Conservation (phyloP, 2,797 vertebrate genomes). For the Sebastes alutus region DNA sequence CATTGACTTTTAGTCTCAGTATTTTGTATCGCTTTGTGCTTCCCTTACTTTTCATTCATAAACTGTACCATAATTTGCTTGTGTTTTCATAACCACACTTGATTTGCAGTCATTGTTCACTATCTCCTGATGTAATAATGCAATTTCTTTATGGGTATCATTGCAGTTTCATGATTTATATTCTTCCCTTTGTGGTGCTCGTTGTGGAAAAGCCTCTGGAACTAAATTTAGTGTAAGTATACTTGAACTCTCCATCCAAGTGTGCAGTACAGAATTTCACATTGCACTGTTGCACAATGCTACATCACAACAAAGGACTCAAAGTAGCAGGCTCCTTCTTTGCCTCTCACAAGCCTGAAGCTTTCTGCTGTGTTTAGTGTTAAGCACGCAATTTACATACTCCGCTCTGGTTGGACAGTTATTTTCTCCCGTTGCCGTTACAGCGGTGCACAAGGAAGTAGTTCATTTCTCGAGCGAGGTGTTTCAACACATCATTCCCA, state of each 20-base stretch:
- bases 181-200: not conserved
- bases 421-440: not conserved
- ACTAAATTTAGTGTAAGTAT: not conserved
- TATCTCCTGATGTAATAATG: not conserved
- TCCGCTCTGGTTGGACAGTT: not conserved
- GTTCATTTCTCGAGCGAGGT: not conserved
- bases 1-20: not conserved
- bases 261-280: not conserved
- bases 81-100: not conserved
- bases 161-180: not conserved
- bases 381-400: not conserved
- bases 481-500: not conserved
- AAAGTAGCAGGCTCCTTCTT: not conserved
- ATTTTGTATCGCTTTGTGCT: not conserved
- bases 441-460: not conserved
- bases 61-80: not conserved
- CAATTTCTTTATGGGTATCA: not conserved
- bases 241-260: slow-evolving; percentile 18
- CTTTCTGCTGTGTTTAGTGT: not conserved
- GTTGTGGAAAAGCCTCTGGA: not conserved
- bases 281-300: not conserved
- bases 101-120: not conserved
- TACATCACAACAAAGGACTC: not conserved
- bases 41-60: not conserved
- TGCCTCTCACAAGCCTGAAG: not conserved